Conservation (phyloP, 2,113 vertebrate genomes). For the Marmota monax region DNA sequence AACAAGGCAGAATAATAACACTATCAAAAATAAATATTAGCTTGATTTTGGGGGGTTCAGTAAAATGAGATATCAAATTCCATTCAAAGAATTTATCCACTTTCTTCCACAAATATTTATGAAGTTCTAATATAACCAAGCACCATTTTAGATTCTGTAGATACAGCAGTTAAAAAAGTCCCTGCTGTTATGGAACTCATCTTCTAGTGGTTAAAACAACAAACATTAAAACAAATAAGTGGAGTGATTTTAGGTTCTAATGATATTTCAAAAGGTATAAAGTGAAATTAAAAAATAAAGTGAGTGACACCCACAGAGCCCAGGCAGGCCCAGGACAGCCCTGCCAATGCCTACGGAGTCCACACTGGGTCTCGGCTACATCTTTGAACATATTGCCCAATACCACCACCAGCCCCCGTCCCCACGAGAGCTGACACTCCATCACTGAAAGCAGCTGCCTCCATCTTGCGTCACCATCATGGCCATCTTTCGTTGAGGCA, state of each 20-base stretch:
- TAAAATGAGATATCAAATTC: not conserved
- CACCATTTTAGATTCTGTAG: not conserved
- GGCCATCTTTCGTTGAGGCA: too few relatives aligned
- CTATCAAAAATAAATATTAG: not conserved
- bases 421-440: too few relatives aligned
- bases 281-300: not conserved
- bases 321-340: too few relatives aligned
- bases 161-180: not conserved
- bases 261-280: not conserved
- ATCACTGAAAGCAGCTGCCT: too few relatives aligned
- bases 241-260: not conserved
- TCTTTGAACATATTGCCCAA: too few relatives aligned
- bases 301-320: not conserved
- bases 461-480: too few relatives aligned
- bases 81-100: not conserved
- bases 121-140: not conserved
- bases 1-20: not conserved
- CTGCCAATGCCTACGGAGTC: too few relatives aligned
- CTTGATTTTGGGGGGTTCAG: not conserved
- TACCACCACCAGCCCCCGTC: too few relatives aligned
- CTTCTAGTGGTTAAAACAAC: not conserved
- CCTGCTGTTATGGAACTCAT: not conserved
- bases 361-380: too few relatives aligned
- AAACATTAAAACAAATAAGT: slow-evolving; percentile 11
- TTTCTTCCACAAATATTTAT: not conserved